Base-by-base conservation (phyloP, 2,888 invertebrate genomes). In the Oxytorus armatus region DNA sequence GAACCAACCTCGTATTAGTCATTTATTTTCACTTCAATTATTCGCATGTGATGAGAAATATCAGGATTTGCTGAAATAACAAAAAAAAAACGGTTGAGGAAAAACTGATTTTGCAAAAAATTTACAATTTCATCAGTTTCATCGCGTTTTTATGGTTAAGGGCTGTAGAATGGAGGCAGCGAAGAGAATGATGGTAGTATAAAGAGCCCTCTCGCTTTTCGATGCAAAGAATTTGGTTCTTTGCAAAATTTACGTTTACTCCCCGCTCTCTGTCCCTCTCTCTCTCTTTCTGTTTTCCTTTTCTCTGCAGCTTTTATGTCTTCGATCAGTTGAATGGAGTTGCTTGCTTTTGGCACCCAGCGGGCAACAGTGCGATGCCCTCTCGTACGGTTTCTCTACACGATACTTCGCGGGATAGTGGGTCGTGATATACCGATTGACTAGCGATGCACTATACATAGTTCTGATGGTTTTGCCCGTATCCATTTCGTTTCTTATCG, bases 201-300 rank as follows among this genome's bases (percentile, higher is more conserved):
- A 59, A 55, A 59, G n/a, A 42, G 53, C 5, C 61, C 14, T 42
- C 47, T 33, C n/a, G 14, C 51, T 42, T n/a, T 44, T 53, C 51
- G 11, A 55, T 39, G 42, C 57, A 55, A 39, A 55, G 61, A 77
- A 63, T 77, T 65, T 55, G 55, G 51, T 61, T 76, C 72, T 68
- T 69, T 39, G 47, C 63, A 36, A 65, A 77, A 81, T 81, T 81
- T 81, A 81, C 81, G 81, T 59, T 81, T 70, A 77, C 33, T 59
- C 10, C 14, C 14, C 29, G 29, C 4, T 5, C 10, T 10, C 14
- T 36, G 29, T 4, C 11, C 14, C 21, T 44, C 47, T 55, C 10
- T 42, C 42, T 55, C 44, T 63, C 39, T 8, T 42, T 42, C 18
- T 23, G 39, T 29, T 11, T 23, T 61, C 36, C 36, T 3, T 36